Base-by-base conservation (phyloP, 2,888 invertebrate species). In the Nomada ruficornis region DNA sequence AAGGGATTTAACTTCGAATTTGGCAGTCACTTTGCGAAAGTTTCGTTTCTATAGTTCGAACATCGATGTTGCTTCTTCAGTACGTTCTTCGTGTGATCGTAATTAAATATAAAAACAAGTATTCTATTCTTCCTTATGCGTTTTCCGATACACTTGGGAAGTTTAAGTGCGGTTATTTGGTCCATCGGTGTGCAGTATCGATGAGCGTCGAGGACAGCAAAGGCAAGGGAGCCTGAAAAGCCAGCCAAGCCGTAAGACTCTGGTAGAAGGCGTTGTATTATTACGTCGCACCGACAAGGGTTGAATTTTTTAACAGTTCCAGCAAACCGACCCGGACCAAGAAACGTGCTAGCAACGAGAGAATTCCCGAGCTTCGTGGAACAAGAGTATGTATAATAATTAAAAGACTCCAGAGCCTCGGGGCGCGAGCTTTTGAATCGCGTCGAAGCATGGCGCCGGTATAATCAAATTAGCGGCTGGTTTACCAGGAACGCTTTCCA, bases 281-380 rank as follows among this genome's bases (percentile, higher is more conserved):
- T 90, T 89, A 89, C 87, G 71, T 85, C 67, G 84, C 60, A 65
- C 69, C 74, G 54, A 81, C 70, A 64, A 63, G 59, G 82, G 86
- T 89, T 92, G 89, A 91, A 92, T 92, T 91, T 13, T 92, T 91
- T 91, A 91, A 92, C 90, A 90, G 89, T 88, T 87, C 85, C 74
- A 10, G 59, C 55, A 20, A 54, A 73, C 77, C 65, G 62, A 73
- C 62, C 68, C 36, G 36, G 64, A 54, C 50, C 52, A 74, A 62
- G 74, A 62, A 75, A 60, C 74, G 55, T 44, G 74, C 50, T 23
- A 60, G 65, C 36, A 64, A 62, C 36, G 55, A 52, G 71, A 67
- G 82, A 80, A 82, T 78, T 80, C 62, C 55, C 71, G 18, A 26
- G 36, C 55, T 72, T 74, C 78, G 75, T 60, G 63, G 72, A 54